Base-by-base conservation (phyloP, 1,140 invertebrate genomes). In the Drosophila ironensis region DNA sequence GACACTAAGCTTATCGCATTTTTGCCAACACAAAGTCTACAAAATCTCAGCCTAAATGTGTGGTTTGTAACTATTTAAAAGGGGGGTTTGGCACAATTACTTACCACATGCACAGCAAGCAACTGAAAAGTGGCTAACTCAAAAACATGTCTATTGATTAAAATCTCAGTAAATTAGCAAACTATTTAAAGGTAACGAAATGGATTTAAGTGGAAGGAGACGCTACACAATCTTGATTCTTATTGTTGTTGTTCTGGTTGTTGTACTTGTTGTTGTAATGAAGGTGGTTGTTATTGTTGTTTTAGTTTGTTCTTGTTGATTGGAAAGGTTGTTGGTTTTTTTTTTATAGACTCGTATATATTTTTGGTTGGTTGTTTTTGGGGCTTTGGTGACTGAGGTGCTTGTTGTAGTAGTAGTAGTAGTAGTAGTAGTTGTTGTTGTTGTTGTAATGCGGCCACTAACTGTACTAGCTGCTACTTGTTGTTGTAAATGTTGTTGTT, bases 51-150 rank as follows among this genome's bases (percentile, higher is more conserved):
- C 11, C 14, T 37, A 16, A 2, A 14, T 35, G 12, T 22, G 56
- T 61, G 56, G 8, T 7, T 47, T 28, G 0, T n/a, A 9, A 48
- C 56, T 63, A 47, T 11, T 38, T 48, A 3, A 33, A 14, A 4
- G 28, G 46, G 19, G n/a, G n/a, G n/a, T n/a, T 52, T 28, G 45
- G 27, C 45, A 40, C 9, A 19, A 54, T 82, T 87, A 87, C 84
- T 86, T 84, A 84, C 80, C 80, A 40, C 74, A 74, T 74, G 70
- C 70, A n/a, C n/a, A 82, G 72, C 68, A 66, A 51, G 45, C 69
- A 73, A 44, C 56, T 35, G 38, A 56, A 51, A 40, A 71, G 20
- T 41, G 27, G 38, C 45, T 59, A 59, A 71, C 45, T 50, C n/a
- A n/a, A n/a, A n/a, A n/a, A 48, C 56, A 20, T 57, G 9, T 57